phyloP scores from a whole-genome alignment of 2,888 invertebrate genomes.

The Galerucella calmariensis region DNA sequence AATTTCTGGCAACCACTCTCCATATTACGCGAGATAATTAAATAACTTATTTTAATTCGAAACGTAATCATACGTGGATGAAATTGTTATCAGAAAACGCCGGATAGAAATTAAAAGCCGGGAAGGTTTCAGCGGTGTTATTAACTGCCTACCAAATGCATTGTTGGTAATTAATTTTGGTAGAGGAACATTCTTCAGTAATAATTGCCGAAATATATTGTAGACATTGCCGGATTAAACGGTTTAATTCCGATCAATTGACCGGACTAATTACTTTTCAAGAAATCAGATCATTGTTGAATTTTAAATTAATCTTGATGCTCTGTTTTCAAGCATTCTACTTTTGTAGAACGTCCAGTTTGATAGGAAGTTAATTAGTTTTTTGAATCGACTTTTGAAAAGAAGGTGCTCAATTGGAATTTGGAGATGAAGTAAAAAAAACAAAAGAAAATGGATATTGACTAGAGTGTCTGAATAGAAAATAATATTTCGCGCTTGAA shows the following conservation, averaged over 20 bases:
- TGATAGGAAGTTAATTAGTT: neutral
- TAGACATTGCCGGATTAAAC: neutral
- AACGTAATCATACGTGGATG: neutral
- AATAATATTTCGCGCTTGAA: too few relatives aligned
- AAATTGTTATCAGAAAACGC: neutral
- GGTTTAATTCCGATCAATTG: neutral
- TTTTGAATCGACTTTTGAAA: neutral
- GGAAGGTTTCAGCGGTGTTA: neutral
- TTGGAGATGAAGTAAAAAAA: too few relatives aligned
- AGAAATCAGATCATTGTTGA: neutral
- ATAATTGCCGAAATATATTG: neutral
- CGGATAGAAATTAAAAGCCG: constrained; percentile 1
- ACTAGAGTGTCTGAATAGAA: too few relatives aligned
- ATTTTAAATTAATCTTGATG: neutral
- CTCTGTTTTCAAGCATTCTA: too few relatives aligned
- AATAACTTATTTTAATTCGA: neutral
- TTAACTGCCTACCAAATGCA: constrained; percentile 5
- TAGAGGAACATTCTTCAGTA: too few relatives aligned
- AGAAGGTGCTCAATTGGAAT: too few relatives aligned
- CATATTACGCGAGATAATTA: neutral
- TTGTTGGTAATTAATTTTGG: constrained; percentile 6
- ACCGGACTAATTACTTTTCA: neutral
- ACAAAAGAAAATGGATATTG: too few relatives aligned
- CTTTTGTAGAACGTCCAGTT: neutral
- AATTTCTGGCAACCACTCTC: neutral